Evolutionary conservation across 2,888 invertebrate species (phyloP), one percentile per base, ranked within the genome.

Genomic region (Schrankia costaestrigalis): DNA sequence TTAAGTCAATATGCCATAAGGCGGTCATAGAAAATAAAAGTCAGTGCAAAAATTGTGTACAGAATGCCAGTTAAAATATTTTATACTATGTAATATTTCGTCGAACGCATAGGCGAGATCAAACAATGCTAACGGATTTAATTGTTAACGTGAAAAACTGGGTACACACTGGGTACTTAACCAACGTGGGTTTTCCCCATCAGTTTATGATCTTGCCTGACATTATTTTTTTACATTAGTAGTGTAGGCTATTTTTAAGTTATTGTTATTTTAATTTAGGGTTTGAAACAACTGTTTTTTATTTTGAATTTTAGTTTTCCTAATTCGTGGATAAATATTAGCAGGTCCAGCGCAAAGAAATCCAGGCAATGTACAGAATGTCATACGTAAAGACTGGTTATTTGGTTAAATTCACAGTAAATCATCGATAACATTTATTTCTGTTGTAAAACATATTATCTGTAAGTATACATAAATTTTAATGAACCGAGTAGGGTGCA

Each of bases 151-250:
- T 72, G 78, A 78, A 83, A 34, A 75, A 72, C 55, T 60, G 46
- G 35, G 49, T 38, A 51, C 46, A 35, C 40, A 46, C 33, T 56
- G 61, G 67, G 66, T n/a, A 64, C 63, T 67, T 71, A 71, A 63
- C 65, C 59, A 65, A 39, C 45, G 55, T 59, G 67, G 81, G 82
- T 72, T 72, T 81, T 81, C 69, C 79, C 82, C 70, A 59, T 44
- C 21, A 47, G 49, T 51, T 56, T 57, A 43, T 31, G 61, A 64
- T 61, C 58, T 42, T 23, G 42, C 34, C 56, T 57, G 56, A 56
- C 47, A 54, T 52, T n/a, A n/a, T n/a, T n/a, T n/a, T n/a, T n/a
- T n/a, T n/a, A n/a, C n/a, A n/a, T n/a, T n/a, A n/a, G n/a, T n/a
- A n/a, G n/a, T n/a, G n/a, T n/a, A n/a, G n/a, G n/a, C n/a, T n/a